Evolutionary conservation across 2,797 vertebrate species (phyloP).

Genomic region (Fundulus diaphanus): DNA sequence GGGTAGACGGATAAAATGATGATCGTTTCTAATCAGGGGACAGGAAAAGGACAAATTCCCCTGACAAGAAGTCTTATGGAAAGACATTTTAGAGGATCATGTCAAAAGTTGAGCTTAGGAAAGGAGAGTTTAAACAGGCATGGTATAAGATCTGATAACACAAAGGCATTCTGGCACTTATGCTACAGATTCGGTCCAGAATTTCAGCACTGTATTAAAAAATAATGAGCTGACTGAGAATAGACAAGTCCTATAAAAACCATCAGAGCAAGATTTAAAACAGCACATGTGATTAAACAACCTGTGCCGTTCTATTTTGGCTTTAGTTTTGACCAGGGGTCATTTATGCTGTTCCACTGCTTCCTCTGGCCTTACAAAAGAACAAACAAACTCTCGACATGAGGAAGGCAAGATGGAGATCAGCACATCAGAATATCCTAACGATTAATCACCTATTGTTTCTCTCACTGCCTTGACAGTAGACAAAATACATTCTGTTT

Average conservation of each 20-base stretch:
- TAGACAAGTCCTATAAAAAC: conserved; percentile 21
- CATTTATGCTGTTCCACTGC: conserved; percentile 45
- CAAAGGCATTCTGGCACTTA: neutral
- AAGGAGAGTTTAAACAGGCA: conserved; percentile 13
- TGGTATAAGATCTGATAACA: neutral
- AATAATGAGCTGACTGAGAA: conserved; percentile 38
- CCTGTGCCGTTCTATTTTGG: conserved; percentile 53
- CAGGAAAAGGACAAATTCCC: conserved; percentile 45
- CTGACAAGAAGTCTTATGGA: conserved; percentile 22
- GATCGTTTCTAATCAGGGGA: conserved; percentile 52
- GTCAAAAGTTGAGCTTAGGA: conserved; percentile 9
- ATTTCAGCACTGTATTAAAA: conserved; percentile 2
- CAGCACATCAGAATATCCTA: conserved; percentile 30
- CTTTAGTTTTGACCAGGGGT: conserved; percentile 45
- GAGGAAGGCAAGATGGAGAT: conserved; percentile 16
- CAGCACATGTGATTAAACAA: conserved; percentile 49
- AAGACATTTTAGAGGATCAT: conserved; percentile 18
- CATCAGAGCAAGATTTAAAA: conserved; percentile 37
- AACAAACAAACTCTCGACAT: conserved; percentile 45
- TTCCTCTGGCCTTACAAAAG: conserved; percentile 52
- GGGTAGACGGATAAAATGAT: conserved; percentile 44
- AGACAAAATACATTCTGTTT: conserved; percentile 11
- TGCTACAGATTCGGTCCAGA: conserved; percentile 2
- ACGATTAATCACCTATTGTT: conserved; percentile 36
- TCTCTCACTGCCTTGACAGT: conserved; percentile 8